Base-by-base conservation (phyloP, 2,888 invertebrate genomes). In the Lasius platythorax region DNA sequence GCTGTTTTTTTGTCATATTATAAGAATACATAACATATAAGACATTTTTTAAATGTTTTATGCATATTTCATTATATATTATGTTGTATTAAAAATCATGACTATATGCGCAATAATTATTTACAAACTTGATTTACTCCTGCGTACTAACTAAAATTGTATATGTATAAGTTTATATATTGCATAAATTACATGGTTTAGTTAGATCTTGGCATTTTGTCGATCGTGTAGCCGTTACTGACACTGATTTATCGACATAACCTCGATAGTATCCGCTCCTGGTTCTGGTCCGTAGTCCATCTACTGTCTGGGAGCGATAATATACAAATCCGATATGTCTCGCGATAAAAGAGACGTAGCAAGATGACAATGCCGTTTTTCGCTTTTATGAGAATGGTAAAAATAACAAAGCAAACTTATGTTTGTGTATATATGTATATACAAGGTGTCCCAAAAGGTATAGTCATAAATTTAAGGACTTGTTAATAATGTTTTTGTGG, bases 271-370 rank as follows among this genome's bases (percentile, higher is more conserved):
- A 85, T 83, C 82, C 84, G 74, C 61, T 74, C 61, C 79, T 82
- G 84, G 58, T 50, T 40, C 63, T 88, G 63, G 87, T 89, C 84
- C 89, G 86, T 88, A 87, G 90, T 90, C 87, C 90, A 87, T 58
- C 9, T 67, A 87, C 74, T 70, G 89, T 90, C 88, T 89, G 83
- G 67, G 3, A 2, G 84, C n/a, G 90, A 90, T 90, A 90, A 89
- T 88, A 85, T 56, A 85, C 64, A 83, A 78, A 87, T 85, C 79
- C 82, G 23, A 82, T 64, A 73, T 81, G 86, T 83, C 33, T n/a
- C 33, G 46, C 33, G 82, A 90, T 87, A 88, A 89, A 18, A 89
- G 5, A 50, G 50, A n/a, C 15, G 1, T 50, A 50, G 6, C 15
- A 53, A 75, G 79, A 67, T 50, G 68, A 68, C 58, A 78, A 73